Conservation (phyloP, 2,113 vertebrate genomes). For the Coryphaenoides rupestris region DNA sequence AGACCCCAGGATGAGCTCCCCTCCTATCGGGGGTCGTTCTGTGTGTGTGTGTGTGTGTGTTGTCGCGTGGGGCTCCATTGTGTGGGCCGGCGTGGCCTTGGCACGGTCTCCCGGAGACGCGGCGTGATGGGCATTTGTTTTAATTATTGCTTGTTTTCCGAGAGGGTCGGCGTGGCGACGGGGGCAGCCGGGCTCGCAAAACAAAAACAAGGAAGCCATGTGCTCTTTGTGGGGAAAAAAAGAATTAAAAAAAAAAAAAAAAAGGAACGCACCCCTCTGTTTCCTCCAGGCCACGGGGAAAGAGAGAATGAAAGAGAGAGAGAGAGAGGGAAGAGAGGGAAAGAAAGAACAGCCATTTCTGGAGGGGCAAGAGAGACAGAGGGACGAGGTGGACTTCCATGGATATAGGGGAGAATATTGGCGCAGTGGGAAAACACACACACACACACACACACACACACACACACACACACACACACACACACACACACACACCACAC, state of each 20-base stretch:
- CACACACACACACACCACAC: slow-evolving; percentile 57
- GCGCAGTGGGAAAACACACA: slow-evolving; percentile 31
- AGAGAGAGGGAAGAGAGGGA: background rate
- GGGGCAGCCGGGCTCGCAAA: slow-evolving; percentile 41
- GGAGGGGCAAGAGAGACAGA: background rate
- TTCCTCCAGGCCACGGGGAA: slow-evolving; percentile 23
- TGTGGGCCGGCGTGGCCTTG: slow-evolving; percentile 13
- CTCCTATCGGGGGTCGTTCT: too few relatives aligned
- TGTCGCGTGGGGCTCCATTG: too few relatives aligned
- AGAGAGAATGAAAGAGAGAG: background rate
- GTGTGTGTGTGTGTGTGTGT: too few relatives aligned
- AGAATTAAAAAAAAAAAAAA: slow-evolving; percentile 57
- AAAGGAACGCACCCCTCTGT: slow-evolving; percentile 41
- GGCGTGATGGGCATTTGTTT: slow-evolving; percentile 63
- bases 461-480: slow-evolving; percentile 54
- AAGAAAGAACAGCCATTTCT: too few relatives aligned
- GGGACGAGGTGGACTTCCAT: background rate
- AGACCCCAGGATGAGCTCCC: too few relatives aligned
- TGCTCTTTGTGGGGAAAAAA: too few relatives aligned
- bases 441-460: slow-evolving; percentile 57
- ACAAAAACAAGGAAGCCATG: slow-evolving; percentile 68
- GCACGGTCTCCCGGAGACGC: slow-evolving; percentile 36
- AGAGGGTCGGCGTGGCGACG: slow-evolving; percentile 48
- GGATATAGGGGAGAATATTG: slow-evolving; percentile 36
- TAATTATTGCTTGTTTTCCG: slow-evolving; percentile 69